Evolutionary conservation across 2,113 vertebrate species (phyloP), one percentile per base, ranked within the genome.

Genomic region (Neodontobutis hainanensis): DNA sequence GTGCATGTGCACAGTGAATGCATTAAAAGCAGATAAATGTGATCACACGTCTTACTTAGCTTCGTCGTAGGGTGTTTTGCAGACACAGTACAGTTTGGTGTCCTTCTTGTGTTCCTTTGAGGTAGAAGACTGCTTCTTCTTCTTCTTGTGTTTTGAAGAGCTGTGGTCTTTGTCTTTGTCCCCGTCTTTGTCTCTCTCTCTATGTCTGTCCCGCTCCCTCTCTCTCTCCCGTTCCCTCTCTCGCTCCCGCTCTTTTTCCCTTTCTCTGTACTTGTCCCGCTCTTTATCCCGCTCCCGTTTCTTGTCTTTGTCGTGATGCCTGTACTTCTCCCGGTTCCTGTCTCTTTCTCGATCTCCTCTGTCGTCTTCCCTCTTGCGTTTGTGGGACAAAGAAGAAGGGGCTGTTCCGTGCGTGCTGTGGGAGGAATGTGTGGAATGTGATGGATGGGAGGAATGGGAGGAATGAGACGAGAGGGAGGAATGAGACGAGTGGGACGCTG

Each of bases 71-170:
- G 96, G 95, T 6, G 96, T 98, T 91, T 98, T 99, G 91, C 97
- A 99, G 89, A 99, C 92, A 90, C 97, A 99, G 91, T 99, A 99
- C 88, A 99, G 92, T 85, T 98, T 99, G 85, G 93, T 96, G 93
- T 99, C 97, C 90, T 97, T 97, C 93, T 96, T 99, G 61, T 92
- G 93, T 86, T 99, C 97, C 93, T 96, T 97, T 92, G 96, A 96
- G 93, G 96, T 95, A 94, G 96, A 96, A 83, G 95, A 96, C 73
- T 95, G 95, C 92, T 97, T 98, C 92, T 98, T 98, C 84, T 96
- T 98, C 84, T 97, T 98, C 93, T 99, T 98, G 90, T 94, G 95
- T 92, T 96, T 99, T 3, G 87, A 91, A 27, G 87, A 90, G 1
- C 88, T 86, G 2, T 91, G 83, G 32, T 94, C 95, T 40, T 86